Base-by-base conservation (phyloP, 2,888 invertebrate genomes). In the Mylabris sibirica region DNA sequence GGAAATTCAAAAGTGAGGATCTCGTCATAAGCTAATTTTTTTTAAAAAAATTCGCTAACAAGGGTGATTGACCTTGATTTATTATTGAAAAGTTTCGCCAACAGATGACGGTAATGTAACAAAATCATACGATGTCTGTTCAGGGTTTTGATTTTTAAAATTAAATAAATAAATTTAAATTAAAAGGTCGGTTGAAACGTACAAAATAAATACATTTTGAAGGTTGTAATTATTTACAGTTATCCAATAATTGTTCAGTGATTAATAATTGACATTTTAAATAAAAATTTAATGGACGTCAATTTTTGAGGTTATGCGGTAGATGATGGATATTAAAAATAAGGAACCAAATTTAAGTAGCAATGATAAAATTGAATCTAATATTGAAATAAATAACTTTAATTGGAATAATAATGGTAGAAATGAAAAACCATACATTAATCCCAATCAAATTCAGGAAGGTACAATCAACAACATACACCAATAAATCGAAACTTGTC, bases 381-480 rank as follows among this genome's bases (percentile, higher is more conserved):
- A 3, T 14, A 14, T n/a, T 44, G 44, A 34, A 6, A 11, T 12
- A 62, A 62, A 62, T 24, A 17, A 41, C 20, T 41, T 38, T 22
- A 8, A 11, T 26, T 8, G 66, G 41, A 63, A 66, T 68, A 26
- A n/a, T n/a, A n/a, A n/a, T n/a, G n/a, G n/a, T 12, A 38, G 14
- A n/a, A n/a, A 12, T 38, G 60, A 69, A 24, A 71, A 73, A 35
- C 68, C 65, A 53, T 67, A 70, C 34, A 70, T 59, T 17, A 38
- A 70, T 68, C 22, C 63, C 62, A 49, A 59, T 66, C 9, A 65
- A 66, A 44, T 3, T 22, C 71, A 38, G 3, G 38, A 38, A 11
- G 38, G 38, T 38, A 38, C 6, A 38, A 38, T 12, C 12, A 38
- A 11, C 9, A 12, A 38, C 0, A 30, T 38, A 9, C 38, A 38